Conservation (phyloP, 2,113 vertebrate species). For the Piprites chloris region DNA sequence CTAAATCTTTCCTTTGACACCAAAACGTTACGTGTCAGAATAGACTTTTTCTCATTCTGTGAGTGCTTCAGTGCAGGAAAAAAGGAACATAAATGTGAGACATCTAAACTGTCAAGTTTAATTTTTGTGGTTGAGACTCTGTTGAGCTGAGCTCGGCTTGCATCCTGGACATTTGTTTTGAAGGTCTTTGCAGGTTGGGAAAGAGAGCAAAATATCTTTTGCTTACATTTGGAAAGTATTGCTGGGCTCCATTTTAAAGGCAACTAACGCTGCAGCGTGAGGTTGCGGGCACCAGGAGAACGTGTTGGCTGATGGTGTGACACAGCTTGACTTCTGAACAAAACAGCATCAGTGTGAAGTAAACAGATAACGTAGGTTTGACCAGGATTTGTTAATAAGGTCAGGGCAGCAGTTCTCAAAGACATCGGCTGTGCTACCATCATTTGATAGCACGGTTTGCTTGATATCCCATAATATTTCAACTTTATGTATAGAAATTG, state of each 20-base stretch:
- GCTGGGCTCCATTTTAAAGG: not conserved
- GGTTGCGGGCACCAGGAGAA: not conserved
- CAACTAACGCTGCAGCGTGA: not conserved
- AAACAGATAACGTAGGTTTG: not conserved
- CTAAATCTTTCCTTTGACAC: not conserved
- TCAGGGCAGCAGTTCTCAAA: not conserved
- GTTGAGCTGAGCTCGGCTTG: not conserved
- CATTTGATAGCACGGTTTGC: not conserved
- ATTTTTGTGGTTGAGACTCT: not conserved
- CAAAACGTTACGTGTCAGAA: not conserved
- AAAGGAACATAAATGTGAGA: not conserved
- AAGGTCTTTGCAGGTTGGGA: not conserved
- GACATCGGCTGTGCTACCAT: not conserved
- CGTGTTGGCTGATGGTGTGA: rapidly evolving
- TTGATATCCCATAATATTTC: not conserved
- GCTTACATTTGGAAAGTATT: not conserved
- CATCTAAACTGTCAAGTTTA: not conserved
- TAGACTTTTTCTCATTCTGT: not conserved
- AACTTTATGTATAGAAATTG: not conserved
- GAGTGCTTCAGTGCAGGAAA: not conserved
- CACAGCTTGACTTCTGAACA: not conserved
- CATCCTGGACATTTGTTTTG: not conserved
- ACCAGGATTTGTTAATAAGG: not conserved
- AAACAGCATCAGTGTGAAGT: not conserved
- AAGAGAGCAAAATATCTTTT: not conserved